phyloP scores from a whole-genome alignment of 2,797 vertebrate species.

The Telmatherina bonti region DNA sequence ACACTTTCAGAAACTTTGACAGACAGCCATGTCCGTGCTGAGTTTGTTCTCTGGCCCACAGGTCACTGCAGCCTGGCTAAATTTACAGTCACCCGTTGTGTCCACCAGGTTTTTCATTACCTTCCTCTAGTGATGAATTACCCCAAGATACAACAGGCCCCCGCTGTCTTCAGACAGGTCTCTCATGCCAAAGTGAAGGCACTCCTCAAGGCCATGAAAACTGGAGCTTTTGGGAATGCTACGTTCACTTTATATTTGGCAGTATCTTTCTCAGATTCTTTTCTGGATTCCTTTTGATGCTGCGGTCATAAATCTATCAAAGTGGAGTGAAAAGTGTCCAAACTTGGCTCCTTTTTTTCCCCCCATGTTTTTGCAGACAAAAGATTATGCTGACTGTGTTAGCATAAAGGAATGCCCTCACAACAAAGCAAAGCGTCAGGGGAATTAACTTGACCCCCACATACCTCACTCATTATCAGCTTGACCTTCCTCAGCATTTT shows the following conservation, averaged over 20 bases:
- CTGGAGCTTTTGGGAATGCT: slow-evolving; percentile 1
- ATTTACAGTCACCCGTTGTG: slow-evolving; percentile 42
- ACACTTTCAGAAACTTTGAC: slow-evolving; percentile 6
- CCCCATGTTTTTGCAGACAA: slow-evolving; percentile 2
- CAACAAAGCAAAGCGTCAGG: slow-evolving; percentile 22
- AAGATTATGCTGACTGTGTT: not conserved
- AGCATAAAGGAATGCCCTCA: not conserved
- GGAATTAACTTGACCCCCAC: slow-evolving; percentile 8
- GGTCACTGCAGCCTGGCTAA: slow-evolving; percentile 28
- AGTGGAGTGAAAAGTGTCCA: not conserved
- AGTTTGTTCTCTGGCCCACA: slow-evolving; percentile 26
- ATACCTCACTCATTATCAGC: not conserved
- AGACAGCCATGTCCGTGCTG: slow-evolving; percentile 13
- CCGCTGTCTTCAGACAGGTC: slow-evolving; percentile 23
- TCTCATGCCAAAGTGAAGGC: slow-evolving; percentile 10
- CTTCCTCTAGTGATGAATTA: slow-evolving; percentile 44
- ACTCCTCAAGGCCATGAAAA: slow-evolving; percentile 17
- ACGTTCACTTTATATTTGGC: slow-evolving; percentile 9
- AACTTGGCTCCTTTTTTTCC: not conserved
- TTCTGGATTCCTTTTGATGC: slow-evolving; percentile 7
- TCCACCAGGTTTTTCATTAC: slow-evolving; percentile 48
- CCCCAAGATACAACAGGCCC: slow-evolving; percentile 45
- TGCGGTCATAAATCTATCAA: slow-evolving; percentile 23
- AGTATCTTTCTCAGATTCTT: not conserved
- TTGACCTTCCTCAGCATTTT: slow-evolving; percentile 43